A percentile compares a stretch with the other conserved stretches of the same genome.
These are phyloP conservation scores for Salticus scenicus DNA, from an alignment of 2,888 invertebrate genomes.

Conservation along the genomic window DNA sequence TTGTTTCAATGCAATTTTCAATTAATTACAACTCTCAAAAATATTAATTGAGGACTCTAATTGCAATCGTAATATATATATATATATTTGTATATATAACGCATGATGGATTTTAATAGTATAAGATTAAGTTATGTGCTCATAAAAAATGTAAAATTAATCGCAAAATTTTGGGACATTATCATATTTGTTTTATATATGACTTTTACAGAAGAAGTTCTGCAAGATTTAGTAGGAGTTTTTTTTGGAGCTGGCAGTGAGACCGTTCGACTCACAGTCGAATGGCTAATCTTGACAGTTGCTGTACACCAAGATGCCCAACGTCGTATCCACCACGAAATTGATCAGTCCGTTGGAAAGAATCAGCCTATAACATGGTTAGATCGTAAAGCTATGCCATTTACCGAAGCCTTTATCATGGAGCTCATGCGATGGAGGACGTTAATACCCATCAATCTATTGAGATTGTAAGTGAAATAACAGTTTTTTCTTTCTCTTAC, in stretches of 20 bases:
- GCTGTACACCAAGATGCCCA: constrained; percentile 80
- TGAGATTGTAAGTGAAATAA: constrained; percentile 57
- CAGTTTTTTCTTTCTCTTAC: no score
- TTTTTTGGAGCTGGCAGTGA: constrained; percentile 69
- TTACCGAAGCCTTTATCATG: constrained; percentile 82
- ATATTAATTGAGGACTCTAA: no score
- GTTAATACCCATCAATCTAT: constrained; percentile 63
- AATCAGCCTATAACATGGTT: constrained; percentile 77
- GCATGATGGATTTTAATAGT: no score
- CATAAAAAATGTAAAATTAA: no score
- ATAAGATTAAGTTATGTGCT: no score
- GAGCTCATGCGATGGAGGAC: constrained; percentile 85
- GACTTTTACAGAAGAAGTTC: constrained; percentile 11
- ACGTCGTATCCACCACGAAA: constrained; percentile 79
- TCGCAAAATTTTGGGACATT: no score
- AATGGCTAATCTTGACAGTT: constrained; percentile 79
- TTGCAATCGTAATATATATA: no score
- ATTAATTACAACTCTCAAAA: no score
- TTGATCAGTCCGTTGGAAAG: constrained; percentile 80
- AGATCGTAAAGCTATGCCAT: no score
- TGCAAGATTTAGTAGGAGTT: constrained; percentile 55
- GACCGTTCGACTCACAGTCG: constrained; percentile 56
- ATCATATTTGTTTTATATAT: no score
- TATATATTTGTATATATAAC: no score
- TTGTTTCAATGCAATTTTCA: no score